Evolutionary conservation across 2,888 invertebrate genomes (phyloP).

Genomic region (Drosophila pseudotalamancana): DNA sequence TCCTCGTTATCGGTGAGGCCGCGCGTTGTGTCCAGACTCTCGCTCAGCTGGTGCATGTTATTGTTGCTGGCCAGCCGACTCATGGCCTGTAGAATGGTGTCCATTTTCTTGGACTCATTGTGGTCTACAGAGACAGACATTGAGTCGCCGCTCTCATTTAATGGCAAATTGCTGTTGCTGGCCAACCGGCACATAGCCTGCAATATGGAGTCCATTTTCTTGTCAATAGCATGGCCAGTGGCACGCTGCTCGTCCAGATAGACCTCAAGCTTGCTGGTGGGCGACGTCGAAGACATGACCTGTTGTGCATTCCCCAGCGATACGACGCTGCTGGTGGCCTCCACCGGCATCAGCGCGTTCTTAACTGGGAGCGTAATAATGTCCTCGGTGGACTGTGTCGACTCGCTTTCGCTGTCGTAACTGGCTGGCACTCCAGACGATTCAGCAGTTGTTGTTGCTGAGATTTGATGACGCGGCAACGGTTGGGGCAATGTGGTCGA

Average conservation of each 20-base stretch:
- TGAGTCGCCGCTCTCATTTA: background rate
- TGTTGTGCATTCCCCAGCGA: background rate
- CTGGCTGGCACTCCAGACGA: background rate
- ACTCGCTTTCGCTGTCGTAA: constrained; percentile 34
- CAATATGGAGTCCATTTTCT: constrained; percentile 51
- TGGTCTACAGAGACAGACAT: background rate
- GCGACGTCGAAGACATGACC: rapidly evolving
- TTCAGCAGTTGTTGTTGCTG: background rate
- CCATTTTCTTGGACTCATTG: background rate
- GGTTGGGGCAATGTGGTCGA: background rate
- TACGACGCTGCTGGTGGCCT: background rate
- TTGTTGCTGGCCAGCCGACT: background rate
- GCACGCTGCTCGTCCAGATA: constrained; percentile 41
- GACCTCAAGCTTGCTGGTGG: constrained; percentile 14
- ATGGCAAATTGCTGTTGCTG: background rate
- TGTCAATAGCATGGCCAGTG: constrained; percentile 30
- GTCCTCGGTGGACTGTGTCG: constrained; percentile 26
- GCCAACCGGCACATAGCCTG: constrained; percentile 33
- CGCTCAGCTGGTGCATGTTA: background rate
- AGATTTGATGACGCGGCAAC: background rate
- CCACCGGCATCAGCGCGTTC: background rate
- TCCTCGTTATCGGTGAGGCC: constrained; percentile 52
- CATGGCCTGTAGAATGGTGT: constrained; percentile 10
- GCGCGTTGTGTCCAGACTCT: background rate
- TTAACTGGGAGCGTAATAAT: background rate